Base-by-base conservation (phyloP, 1,140 invertebrate genomes). In the Bombyx mori region DNA sequence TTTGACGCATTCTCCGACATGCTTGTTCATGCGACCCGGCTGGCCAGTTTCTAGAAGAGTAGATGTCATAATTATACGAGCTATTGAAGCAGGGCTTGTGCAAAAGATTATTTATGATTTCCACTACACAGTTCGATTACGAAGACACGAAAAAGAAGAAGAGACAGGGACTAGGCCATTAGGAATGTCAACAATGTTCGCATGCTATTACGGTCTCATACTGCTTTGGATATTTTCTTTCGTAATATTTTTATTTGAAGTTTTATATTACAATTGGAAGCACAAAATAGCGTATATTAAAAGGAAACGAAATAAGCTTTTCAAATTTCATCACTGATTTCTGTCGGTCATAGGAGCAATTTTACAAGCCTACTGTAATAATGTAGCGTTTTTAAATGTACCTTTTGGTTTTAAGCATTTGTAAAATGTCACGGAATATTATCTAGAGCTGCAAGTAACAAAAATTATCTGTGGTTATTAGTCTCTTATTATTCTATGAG, bases 141-240 rank as follows among this genome's bases (percentile, higher is more conserved):
- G 49, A 9, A 58, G 6, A 9, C 58, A 66, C 44, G 44, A 61
- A 8, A 53, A 62, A 42, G 6, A 51, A 6, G 44, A 53, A 18
- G 47, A 53, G 57, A 35, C 56, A 52, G 42, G n/a, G 54, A 8
- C 10, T 52, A 58, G 58, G 26, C 58, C 71, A 12, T 52, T 75
- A n/a, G 63, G 55, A 35, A 52, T 79, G 18, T 44, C 56, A 5
- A 65, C 51, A 47, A 12, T 78, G 4, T 61, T 61, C 22, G 66
- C 75, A 3, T 75, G 66, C 57, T 81, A 79, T 47, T 71, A 73
- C 53, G 71, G 66, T 51, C 57, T 81, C n/a, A 42, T 62, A 7
- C 18, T 68, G 7, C 62, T 73, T 56, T 70, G 64, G 52, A 6
- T 66, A 6, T 12, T 74, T 5, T 71, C 68, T 46, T 65, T 48